Conservation (phyloP, 2,888 invertebrate species). For the Parnassius apollo region DNA sequence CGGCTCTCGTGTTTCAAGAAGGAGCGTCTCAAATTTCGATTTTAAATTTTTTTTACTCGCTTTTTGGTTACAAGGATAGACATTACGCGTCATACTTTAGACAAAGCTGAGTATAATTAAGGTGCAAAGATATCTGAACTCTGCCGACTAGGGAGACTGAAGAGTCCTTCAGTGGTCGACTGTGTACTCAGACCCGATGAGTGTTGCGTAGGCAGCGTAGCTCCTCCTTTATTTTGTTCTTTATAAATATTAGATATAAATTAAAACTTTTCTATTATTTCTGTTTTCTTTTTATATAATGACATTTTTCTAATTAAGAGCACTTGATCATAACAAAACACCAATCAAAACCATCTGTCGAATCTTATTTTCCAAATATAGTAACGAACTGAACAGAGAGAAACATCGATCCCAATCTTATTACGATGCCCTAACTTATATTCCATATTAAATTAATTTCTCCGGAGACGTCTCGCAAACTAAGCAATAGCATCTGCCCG, state of each 20-base stretch:
- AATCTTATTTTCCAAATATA: conserved; percentile 47
- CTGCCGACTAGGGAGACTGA: conserved; percentile 58
- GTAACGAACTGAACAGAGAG: conserved; percentile 52
- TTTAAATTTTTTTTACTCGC: conserved; percentile 55
- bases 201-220: conserved; percentile 66
- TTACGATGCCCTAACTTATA: conserved; percentile 55
- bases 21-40: conserved; percentile 49
- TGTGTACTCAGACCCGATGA: conserved; percentile 69
- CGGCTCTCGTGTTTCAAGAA: conserved; percentile 47
- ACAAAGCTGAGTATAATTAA: conserved; percentile 72
- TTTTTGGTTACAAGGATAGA: conserved; percentile 54
- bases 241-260: conserved; percentile 71
- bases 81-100: conserved; percentile 69
- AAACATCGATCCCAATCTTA: conserved; percentile 26
- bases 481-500: conserved; percentile 72
- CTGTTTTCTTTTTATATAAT: background rate
- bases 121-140: conserved; percentile 79
- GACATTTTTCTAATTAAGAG: conserved; percentile 57
- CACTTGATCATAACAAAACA: conserved; percentile 3
- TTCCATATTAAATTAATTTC: conserved; percentile 75
- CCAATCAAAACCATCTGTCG: conserved; percentile 23
- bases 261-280: conserved; percentile 27
- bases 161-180: conserved; percentile 68
- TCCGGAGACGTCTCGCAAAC: conserved; percentile 74
- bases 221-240: conserved; percentile 56